A percentile compares a stretch with the other conserved stretches of the same genome.
Evolutionary conservation across 2,113 vertebrate genomes (phyloP).

Genomic region (Periophthalmus modestus): DNA sequence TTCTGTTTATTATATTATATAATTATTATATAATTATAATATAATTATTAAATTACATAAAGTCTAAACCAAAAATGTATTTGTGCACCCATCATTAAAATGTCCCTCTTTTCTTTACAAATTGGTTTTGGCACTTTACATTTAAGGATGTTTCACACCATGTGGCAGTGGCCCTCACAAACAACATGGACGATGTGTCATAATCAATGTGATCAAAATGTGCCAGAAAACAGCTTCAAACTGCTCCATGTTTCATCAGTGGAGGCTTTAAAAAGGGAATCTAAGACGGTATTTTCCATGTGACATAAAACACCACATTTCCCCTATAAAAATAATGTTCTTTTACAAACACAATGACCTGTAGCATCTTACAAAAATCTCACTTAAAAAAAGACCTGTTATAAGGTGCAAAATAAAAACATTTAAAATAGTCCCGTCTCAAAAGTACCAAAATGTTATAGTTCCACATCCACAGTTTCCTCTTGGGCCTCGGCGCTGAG

Average conservation of each 20-base stretch:
- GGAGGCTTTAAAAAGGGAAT: not conserved
- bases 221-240: not conserved
- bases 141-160: no score
- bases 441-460: slow-evolving; percentile 23
- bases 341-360: slow-evolving; percentile 7
- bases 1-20: not conserved
- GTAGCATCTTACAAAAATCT: slow-evolving; percentile 8
- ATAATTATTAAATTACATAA: not conserved
- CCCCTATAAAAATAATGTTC: slow-evolving; percentile 9
- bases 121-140: not conserved
- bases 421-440: not conserved
- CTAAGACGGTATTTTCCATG: not conserved
- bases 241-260: not conserved
- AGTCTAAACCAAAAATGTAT: not conserved
- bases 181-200: not conserved
- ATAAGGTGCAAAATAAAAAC: slow-evolving; percentile 9
- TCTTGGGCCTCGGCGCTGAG: slow-evolving; percentile 41
- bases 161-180: not conserved
- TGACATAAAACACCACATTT: not conserved
- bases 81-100: not conserved
- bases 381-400: slow-evolving; percentile 1
- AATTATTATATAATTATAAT: no score
- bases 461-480: slow-evolving; percentile 65
- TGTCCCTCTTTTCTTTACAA: not conserved
- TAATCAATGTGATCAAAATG: slow-evolving; percentile 1